These are phyloP conservation scores for Ophion ventricosus DNA, from an alignment of 2,888 invertebrate genomes.

Conservation along the genomic window DNA sequence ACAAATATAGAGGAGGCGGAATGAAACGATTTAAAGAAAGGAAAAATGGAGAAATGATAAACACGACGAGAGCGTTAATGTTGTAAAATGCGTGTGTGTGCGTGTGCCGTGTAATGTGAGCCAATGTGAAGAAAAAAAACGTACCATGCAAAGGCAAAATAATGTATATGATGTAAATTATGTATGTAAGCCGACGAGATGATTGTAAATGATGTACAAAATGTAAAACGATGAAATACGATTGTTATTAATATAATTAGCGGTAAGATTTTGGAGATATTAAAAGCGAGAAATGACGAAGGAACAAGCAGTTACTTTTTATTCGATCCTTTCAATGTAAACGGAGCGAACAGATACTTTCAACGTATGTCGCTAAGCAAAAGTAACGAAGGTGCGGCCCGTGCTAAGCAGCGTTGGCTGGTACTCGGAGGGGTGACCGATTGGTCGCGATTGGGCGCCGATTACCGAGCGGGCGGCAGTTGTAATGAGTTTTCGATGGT, in stretches of 20 bases:
- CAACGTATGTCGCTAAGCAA: too few relatives aligned
- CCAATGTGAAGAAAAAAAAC: constrained; percentile 25
- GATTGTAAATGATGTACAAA: constrained; percentile 42
- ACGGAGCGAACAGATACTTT: too few relatives aligned
- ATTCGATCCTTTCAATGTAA: background rate
- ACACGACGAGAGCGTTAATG: background rate
- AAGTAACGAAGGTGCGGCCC: too few relatives aligned
- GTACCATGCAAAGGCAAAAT: background rate
- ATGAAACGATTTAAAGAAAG: background rate
- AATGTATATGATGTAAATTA: constrained; percentile 41
- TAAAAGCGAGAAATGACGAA: constrained; percentile 27
- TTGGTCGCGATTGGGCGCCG: too few relatives aligned
- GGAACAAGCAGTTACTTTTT: background rate
- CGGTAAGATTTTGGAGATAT: constrained; percentile 38
- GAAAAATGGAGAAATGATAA: background rate
- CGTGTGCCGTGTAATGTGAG: background rate
- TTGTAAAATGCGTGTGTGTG: background rate
- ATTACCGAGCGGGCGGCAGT: too few relatives aligned
- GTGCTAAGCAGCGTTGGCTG: too few relatives aligned
- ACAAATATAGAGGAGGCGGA: background rate
- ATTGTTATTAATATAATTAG: constrained; percentile 41
- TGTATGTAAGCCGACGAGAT: constrained; percentile 1
- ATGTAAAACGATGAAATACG: constrained; percentile 40
- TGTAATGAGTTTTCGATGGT: too few relatives aligned
- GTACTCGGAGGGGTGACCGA: too few relatives aligned